A percentile compares a stretch with the other conserved stretches of the same genome.
Conservation (phyloP, 2,113 vertebrate species). For the Ornithorhynchus anatinus region DNA sequence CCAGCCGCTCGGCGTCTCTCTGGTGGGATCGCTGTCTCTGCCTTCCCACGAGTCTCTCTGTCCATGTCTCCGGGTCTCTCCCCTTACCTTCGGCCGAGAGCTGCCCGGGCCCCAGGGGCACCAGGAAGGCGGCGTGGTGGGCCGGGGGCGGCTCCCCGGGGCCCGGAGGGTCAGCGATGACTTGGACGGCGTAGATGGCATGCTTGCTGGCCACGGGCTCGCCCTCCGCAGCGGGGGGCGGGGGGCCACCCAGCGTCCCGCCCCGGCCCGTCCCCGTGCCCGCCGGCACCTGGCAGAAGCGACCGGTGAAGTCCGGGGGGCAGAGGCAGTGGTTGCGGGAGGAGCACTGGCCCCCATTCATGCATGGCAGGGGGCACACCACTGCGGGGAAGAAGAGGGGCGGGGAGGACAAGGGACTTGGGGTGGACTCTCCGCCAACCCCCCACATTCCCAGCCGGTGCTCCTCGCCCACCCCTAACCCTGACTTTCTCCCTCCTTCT, state of each 20-base stretch:
- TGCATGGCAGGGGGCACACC: conserved; percentile 89
- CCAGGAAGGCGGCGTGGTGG: conserved; percentile 81
- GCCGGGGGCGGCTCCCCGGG: conserved; percentile 68
- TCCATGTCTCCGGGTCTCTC: too few species aligned
- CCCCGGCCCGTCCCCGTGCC: conserved; percentile 61
- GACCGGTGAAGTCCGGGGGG: conserved; percentile 85
- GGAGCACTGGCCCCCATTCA: conserved; percentile 91
- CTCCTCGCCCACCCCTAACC: not conserved
- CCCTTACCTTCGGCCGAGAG: conserved; percentile 85
- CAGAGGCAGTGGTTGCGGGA: conserved; percentile 88
- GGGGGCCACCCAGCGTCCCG: conserved; percentile 54
- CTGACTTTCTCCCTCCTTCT: not conserved
- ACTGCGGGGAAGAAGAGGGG: conserved; percentile 65
- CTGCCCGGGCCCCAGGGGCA: conserved; percentile 80
- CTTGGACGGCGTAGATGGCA: conserved; percentile 79
- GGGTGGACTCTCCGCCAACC: not conserved
- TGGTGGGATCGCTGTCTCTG: not conserved
- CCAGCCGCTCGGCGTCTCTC: not conserved
- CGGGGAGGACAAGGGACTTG: too few species aligned
- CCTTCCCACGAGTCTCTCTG: not conserved
- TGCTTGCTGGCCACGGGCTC: conserved; percentile 78
- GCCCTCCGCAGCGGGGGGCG: conserved; percentile 47
- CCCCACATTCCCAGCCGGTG: not conserved
- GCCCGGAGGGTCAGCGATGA: conserved; percentile 75
- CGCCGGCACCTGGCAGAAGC: conserved; percentile 85